Conservation (phyloP, 2,888 invertebrate species). For the Theretra japonica region DNA sequence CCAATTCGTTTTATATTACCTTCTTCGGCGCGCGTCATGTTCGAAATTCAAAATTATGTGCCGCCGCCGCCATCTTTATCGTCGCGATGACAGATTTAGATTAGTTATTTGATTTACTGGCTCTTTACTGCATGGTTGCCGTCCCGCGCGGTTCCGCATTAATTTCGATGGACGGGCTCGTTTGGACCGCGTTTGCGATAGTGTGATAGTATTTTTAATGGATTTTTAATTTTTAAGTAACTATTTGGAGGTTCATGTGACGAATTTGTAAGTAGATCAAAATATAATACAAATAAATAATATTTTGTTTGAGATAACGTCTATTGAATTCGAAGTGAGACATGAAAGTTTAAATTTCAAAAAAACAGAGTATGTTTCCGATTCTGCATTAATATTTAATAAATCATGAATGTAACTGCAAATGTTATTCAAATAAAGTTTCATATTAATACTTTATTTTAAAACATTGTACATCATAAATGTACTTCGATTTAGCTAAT, state of each 20-base stretch:
- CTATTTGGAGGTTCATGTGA: not conserved
- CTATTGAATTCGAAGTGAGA: too few species aligned
- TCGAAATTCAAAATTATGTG: slow-evolving; percentile 64
- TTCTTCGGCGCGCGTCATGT: slow-evolving; percentile 59
- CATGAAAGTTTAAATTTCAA: too few species aligned
- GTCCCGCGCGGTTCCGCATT: slow-evolving; percentile 39
- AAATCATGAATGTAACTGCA: too few species aligned
- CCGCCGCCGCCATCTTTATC: slow-evolving; percentile 66
- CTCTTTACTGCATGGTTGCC: slow-evolving; percentile 45
- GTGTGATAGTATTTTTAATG: slow-evolving; percentile 6
- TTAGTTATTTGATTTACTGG: slow-evolving; percentile 59
- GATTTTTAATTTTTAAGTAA: not conserved
- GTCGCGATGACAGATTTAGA: slow-evolving; percentile 70
- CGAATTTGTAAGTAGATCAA: too few species aligned
- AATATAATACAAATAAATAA: too few species aligned
- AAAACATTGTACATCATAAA: too few species aligned
- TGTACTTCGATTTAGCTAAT: not conserved
- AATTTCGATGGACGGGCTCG: slow-evolving; percentile 25
- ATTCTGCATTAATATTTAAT: too few species aligned
- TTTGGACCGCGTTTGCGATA: not conserved
- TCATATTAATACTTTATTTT: too few species aligned
- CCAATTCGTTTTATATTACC: slow-evolving; percentile 65
- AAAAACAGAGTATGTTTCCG: too few species aligned
- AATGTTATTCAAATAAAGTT: too few species aligned
- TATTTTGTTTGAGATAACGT: too few species aligned